These are phyloP conservation scores for Noctua janthina DNA, from an alignment of 2,888 invertebrate genomes.

Conservation along the genomic window DNA sequence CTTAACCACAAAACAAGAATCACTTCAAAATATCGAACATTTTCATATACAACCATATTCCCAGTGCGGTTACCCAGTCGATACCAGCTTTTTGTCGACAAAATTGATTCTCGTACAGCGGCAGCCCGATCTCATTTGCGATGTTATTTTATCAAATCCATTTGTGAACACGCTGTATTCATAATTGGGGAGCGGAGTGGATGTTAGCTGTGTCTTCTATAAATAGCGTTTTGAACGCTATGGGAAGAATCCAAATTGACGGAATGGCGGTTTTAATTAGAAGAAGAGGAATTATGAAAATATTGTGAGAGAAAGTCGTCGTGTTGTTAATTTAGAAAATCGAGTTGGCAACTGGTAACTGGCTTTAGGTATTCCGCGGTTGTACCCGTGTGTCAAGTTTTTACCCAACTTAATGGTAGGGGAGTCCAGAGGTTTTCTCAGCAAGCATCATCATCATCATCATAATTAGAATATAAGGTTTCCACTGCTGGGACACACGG, in stretches of 20 bases:
- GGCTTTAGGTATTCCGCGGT: no score
- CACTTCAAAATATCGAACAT: constrained; percentile 45
- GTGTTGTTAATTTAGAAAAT: neutral
- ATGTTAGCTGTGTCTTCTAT: constrained; percentile 16
- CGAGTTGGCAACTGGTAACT: neutral
- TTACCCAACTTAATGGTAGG: neutral
- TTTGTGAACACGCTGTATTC: constrained; percentile 41
- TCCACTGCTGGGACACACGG: no score
- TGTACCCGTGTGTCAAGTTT: neutral
- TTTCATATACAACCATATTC: constrained; percentile 36
- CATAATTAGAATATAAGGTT: no score
- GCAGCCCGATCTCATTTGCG: constrained; percentile 59
- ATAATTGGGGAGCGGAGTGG: constrained; percentile 31
- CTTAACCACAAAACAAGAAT: constrained; percentile 12
- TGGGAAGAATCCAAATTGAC: neutral
- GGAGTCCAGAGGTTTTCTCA: neutral
- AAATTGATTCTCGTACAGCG: constrained; percentile 64
- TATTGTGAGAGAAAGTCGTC: constrained; percentile 7
- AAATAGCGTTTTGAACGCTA: constrained; percentile 12
- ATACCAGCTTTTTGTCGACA: constrained; percentile 58
- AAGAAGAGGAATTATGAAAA: neutral
- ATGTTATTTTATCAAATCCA: constrained; percentile 62
- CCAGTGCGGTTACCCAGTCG: constrained; percentile 28
- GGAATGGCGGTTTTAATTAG: constrained; percentile 5
- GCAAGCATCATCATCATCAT: neutral